These are phyloP conservation scores for Osmoderma eremita DNA, from an alignment of 2,888 invertebrate species.

Conservation along the genomic window DNA sequence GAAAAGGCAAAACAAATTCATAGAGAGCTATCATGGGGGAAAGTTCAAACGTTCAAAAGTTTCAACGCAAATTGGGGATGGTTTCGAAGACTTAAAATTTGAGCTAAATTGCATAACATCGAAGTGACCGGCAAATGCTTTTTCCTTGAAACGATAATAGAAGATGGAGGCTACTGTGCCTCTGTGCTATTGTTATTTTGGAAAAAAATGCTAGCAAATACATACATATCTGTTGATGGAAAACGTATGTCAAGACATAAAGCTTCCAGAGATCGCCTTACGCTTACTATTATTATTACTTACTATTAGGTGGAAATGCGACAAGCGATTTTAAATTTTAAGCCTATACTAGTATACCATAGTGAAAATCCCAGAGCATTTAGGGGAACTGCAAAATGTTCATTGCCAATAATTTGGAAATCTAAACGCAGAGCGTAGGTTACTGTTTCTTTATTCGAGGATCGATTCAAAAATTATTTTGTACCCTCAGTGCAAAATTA, in stretches of 20 bases:
- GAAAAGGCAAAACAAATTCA: background rate
- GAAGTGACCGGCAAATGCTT: conserved; percentile 7
- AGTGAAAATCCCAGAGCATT: background rate
- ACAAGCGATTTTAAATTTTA: background rate
- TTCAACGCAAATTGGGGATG: background rate
- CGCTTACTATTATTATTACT: too few relatives aligned
- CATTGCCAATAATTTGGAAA: too few relatives aligned
- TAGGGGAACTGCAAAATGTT: background rate
- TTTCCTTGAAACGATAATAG: background rate
- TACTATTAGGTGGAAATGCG: background rate
- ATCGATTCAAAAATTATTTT: too few relatives aligned
- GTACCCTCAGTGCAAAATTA: too few relatives aligned
- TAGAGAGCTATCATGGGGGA: background rate
- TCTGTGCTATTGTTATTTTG: background rate
- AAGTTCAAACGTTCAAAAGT: conserved; percentile 2
- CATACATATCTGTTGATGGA: background rate
- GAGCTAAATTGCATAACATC: background rate
- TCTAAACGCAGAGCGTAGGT: background rate
- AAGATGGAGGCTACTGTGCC: conserved; percentile 3
- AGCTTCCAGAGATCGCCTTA: too few relatives aligned
- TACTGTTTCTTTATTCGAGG: background rate
- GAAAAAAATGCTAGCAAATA: background rate
- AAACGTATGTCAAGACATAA: background rate
- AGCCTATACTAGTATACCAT: background rate
- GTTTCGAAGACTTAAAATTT: conserved; percentile 13